Percentiles rank a stretch among this genome's conserved stretches.
These are phyloP conservation scores for Agrypnus murinus DNA, from an alignment of 2,888 invertebrate species.

Conservation along the genomic window DNA sequence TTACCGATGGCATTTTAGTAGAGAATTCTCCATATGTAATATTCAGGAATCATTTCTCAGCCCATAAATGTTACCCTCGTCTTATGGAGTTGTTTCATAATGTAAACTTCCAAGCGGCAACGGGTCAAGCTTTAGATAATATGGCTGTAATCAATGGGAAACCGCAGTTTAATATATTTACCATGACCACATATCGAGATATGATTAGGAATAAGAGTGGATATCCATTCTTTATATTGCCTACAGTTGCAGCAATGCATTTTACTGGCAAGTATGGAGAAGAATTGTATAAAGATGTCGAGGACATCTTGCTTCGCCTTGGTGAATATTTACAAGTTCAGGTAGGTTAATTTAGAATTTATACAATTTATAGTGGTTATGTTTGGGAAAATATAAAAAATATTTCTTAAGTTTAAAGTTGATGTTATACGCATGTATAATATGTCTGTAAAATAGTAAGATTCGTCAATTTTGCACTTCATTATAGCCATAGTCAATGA, in stretches of 20 bases:
- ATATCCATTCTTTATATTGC: neutral
- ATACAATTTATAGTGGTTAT: too few species aligned
- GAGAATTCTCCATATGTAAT: slow-evolving; percentile 87
- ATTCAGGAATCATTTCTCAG: slow-evolving; percentile 83
- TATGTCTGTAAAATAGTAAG: too few species aligned
- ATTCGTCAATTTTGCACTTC: too few species aligned
- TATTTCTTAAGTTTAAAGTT: too few species aligned
- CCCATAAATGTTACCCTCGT: slow-evolving; percentile 84
- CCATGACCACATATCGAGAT: slow-evolving; percentile 85
- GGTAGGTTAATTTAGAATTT: too few species aligned
- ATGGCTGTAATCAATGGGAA: slow-evolving; percentile 73
- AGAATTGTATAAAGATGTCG: too few species aligned
- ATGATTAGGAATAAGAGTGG: neutral
- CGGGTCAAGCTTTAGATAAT: slow-evolving; percentile 89
- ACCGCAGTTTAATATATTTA: slow-evolving; percentile 81
- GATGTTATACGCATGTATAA: too few species aligned
- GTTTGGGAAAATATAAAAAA: too few species aligned
- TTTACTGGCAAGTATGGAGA: neutral
- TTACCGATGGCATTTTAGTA: slow-evolving; percentile 90
- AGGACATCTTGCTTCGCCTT: too few species aligned
- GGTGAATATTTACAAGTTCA: too few species aligned
- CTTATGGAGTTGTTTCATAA: slow-evolving; percentile 89
- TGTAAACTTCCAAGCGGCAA: slow-evolving; percentile 81
- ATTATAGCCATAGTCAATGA: too few species aligned
- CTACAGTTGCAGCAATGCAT: neutral